Conservation (phyloP, 2,797 vertebrate genomes). For the Cirrhinus mrigala region DNA sequence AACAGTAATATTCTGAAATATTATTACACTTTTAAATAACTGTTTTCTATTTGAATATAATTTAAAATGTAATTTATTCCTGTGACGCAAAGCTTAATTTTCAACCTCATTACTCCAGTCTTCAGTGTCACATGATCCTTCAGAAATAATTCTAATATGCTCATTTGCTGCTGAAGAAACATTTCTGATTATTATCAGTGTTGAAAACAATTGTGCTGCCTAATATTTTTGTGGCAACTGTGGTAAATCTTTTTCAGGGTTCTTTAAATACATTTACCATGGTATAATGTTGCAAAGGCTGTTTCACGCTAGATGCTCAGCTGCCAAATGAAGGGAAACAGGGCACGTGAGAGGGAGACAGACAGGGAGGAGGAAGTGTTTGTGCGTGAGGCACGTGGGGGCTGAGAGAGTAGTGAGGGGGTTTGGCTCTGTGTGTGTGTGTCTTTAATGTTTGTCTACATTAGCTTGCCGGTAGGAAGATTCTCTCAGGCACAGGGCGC, state of each 20-base stretch:
- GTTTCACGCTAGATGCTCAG: neutral
- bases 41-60: neutral
- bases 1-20: neutral
- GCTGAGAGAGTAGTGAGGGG: slow-evolving; percentile 49
- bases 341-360: slow-evolving; percentile 36
- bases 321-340: slow-evolving; percentile 34
- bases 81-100: no score
- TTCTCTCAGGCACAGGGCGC: slow-evolving; percentile 59
- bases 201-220: neutral
- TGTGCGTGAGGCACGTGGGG: slow-evolving; percentile 62
- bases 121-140: neutral
- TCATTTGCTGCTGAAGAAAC: neutral
- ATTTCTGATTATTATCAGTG: neutral
- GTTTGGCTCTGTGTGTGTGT: slow-evolving; percentile 25
- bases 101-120: neutral
- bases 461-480: slow-evolving; percentile 23
- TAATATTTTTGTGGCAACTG: neutral
- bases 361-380: slow-evolving; percentile 21
- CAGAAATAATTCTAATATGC: neutral
- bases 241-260: neutral
- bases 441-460: slow-evolving; percentile 38
- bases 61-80: no score
- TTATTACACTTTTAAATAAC: neutral
- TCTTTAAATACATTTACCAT: neutral
- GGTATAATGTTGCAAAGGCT: neutral